phyloP scores from a whole-genome alignment of 2,888 invertebrate species.

The Dryobota labecula region DNA sequence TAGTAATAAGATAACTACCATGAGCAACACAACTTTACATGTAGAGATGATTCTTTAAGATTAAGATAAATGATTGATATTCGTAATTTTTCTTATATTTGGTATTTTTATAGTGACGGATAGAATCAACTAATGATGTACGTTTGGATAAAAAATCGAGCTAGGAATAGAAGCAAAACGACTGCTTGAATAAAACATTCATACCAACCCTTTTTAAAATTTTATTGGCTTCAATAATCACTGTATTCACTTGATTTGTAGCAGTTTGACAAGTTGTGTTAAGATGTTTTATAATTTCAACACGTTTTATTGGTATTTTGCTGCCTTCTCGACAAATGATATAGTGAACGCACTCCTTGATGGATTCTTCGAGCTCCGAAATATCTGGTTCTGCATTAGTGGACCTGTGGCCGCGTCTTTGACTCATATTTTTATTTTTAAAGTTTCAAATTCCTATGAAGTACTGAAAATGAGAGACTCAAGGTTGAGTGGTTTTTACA shows the following conservation, averaged over 20 bases:
- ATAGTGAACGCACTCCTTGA: slow-evolving; percentile 82
- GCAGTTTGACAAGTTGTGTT: slow-evolving; percentile 72
- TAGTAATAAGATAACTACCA: neutral
- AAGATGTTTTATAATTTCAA: slow-evolving; percentile 81
- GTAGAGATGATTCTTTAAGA: neutral
- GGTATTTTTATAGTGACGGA: neutral
- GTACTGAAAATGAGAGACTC: neutral
- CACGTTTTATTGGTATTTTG: slow-evolving; percentile 82
- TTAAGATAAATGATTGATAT: neutral
- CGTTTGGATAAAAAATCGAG: neutral
- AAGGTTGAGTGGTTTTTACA: neutral
- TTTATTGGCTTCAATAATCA: slow-evolving; percentile 78
- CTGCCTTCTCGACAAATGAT: slow-evolving; percentile 83
- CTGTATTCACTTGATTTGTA: slow-evolving; percentile 70
- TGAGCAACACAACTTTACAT: neutral
- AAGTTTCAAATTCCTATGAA: no score
- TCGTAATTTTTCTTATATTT: neutral
- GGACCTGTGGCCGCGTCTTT: slow-evolving; percentile 68
- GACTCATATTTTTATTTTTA: slow-evolving; percentile 66
- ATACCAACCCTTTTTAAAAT: slow-evolving; percentile 76
- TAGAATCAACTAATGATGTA: neutral
- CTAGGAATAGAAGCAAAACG: neutral
- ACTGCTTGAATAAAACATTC: neutral
- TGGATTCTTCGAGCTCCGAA: slow-evolving; percentile 68
- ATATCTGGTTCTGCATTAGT: slow-evolving; percentile 55